These are phyloP conservation scores for Hirudinaria manillensis DNA, from an alignment of 2,888 invertebrate genomes.

Conservation along the genomic window DNA sequence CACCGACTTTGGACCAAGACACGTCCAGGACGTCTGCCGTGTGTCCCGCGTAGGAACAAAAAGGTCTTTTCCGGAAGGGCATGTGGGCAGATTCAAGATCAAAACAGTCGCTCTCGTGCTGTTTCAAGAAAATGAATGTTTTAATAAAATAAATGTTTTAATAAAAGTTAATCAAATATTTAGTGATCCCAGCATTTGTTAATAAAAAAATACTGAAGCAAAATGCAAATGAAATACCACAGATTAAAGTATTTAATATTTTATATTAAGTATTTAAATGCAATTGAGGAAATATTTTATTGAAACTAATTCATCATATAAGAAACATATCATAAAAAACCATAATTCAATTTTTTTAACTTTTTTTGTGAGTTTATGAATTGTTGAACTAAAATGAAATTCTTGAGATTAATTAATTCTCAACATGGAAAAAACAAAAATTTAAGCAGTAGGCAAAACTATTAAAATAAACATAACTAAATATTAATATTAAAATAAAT, in stretches of 20 bases:
- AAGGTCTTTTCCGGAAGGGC: constrained; percentile 80
- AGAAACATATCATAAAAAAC: too few species aligned
- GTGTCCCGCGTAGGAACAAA: constrained; percentile 87
- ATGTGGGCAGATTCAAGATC: constrained; percentile 47
- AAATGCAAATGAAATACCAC: not conserved
- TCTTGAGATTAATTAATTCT: too few species aligned
- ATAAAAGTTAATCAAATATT: not conserved
- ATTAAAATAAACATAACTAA: too few species aligned
- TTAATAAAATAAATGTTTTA: too few species aligned
- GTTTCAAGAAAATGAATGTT: too few species aligned
- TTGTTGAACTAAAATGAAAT: too few species aligned
- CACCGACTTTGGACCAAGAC: constrained; percentile 81
- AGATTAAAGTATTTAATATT: not conserved
- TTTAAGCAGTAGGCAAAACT: too few species aligned
- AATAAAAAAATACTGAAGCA: not conserved
- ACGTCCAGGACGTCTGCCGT: constrained; percentile 92
- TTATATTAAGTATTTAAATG: not conserved
- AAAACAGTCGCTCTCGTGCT: constrained; percentile 29
- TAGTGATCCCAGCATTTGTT: not conserved
- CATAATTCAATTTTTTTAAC: too few species aligned
- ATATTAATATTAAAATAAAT: too few species aligned
- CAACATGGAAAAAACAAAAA: too few species aligned
- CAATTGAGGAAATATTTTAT: not conserved
- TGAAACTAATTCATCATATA: too few species aligned
- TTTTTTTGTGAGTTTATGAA: too few species aligned